Evolutionary conservation across 2,113 vertebrate genomes (phyloP).

Genomic region (Bos taurus): DNA sequence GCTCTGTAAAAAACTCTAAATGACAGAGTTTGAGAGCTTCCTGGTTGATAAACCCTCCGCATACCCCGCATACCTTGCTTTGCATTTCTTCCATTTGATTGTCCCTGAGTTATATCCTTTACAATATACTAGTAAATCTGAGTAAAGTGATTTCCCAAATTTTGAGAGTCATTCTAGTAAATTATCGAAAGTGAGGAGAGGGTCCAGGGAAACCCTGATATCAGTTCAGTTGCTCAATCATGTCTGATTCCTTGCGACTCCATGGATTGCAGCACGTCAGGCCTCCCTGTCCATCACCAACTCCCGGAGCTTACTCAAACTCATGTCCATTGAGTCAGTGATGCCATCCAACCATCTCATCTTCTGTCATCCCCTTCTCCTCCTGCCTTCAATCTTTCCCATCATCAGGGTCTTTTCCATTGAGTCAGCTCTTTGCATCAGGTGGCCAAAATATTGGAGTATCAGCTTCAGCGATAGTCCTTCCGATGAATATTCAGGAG

Average conservation of each 20-base stretch:
- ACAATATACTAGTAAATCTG: background rate
- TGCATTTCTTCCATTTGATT: background rate
- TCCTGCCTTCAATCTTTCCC: background rate
- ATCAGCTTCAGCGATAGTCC: background rate
- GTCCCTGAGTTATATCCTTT: background rate
- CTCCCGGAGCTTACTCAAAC: background rate
- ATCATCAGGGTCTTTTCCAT: background rate
- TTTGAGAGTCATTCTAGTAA: background rate
- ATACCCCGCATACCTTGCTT: background rate
- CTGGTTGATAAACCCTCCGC: background rate
- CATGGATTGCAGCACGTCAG: background rate
- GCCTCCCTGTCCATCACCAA: background rate
- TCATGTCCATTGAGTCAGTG: background rate
- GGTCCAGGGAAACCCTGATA: background rate
- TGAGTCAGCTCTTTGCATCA: background rate
- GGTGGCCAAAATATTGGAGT: background rate
- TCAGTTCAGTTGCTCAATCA: background rate
- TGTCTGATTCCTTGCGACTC: rapidly evolving
- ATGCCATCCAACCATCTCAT: background rate
- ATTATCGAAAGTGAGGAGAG: background rate
- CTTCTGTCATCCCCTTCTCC: background rate
- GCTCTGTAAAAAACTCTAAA: background rate
- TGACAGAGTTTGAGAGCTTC: background rate
- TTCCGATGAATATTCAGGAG: background rate
- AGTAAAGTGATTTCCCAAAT: background rate